Evolutionary conservation across 2,113 vertebrate genomes (phyloP).

Genomic region (Sarotherodon lohbergeri): DNA sequence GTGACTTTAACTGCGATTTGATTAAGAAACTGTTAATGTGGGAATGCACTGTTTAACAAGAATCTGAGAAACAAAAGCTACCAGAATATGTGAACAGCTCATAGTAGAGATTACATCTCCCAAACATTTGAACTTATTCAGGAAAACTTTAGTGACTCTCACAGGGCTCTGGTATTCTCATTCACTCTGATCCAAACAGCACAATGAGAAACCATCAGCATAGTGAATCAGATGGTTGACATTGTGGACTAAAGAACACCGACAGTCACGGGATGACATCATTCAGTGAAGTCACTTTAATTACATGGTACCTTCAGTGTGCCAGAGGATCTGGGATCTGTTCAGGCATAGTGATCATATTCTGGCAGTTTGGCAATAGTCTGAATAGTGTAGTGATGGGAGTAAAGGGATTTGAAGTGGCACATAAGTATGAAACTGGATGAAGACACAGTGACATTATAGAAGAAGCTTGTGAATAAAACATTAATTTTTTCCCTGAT

Average conservation of each 20-base stretch:
- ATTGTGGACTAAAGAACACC: background rate
- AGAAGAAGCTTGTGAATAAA: background rate
- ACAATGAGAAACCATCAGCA: conserved; percentile 9
- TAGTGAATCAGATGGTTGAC: background rate
- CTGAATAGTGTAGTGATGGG: background rate
- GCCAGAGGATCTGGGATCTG: background rate
- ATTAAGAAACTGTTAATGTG: background rate
- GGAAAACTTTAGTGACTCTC: background rate
- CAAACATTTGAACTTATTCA: background rate
- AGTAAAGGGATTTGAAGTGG: background rate
- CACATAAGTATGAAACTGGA: background rate
- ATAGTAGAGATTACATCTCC: background rate
- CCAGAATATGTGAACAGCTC: background rate
- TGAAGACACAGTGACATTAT: background rate
- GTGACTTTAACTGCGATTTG: background rate
- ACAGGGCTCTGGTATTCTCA: background rate
- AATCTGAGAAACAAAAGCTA: background rate
- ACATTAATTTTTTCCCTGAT: background rate
- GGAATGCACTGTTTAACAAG: background rate
- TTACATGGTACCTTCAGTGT: background rate
- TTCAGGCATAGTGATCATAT: background rate
- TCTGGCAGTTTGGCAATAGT: background rate
- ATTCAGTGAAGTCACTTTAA: background rate
- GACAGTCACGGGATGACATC: background rate
- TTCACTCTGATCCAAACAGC: background rate